These are phyloP conservation scores for Drosophila borborema DNA, from an alignment of 2,888 invertebrate species.

Conservation along the genomic window DNA sequence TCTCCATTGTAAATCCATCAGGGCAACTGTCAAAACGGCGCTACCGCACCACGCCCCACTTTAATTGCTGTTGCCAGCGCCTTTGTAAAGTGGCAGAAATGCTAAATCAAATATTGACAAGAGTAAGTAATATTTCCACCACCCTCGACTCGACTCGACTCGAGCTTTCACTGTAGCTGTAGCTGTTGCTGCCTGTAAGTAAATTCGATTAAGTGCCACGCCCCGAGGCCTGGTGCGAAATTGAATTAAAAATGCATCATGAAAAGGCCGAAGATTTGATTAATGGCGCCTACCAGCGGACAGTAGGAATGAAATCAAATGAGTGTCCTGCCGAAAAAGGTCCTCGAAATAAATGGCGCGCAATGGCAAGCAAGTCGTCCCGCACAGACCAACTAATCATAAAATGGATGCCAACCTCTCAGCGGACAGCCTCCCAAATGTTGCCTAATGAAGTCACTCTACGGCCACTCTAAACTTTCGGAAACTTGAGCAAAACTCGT, in stretches of 20 bases:
- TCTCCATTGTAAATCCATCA: constrained; percentile 64
- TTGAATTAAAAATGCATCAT: constrained; percentile 79
- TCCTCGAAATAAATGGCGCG: constrained; percentile 67
- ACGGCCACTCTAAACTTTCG: constrained; percentile 25
- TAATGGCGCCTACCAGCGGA: constrained; percentile 59
- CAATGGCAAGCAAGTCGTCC: constrained; percentile 18
- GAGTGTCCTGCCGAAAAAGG: constrained; percentile 55
- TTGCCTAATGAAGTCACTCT: constrained; percentile 50
- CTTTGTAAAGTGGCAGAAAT: constrained; percentile 67
- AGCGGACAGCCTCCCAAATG: constrained; percentile 14
- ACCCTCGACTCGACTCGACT: constrained; percentile 1
- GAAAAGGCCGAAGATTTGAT: constrained; percentile 75
- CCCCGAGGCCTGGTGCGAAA: constrained; percentile 61
- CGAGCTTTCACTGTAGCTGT: not conserved
- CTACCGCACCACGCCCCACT: constrained; percentile 16
- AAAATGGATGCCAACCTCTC: constrained; percentile 43
- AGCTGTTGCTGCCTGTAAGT: constrained; percentile 15
- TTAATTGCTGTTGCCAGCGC: constrained; percentile 70
- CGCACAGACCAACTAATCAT: constrained; percentile 63
- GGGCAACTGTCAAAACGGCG: constrained; percentile 52
- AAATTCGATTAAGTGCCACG: constrained; percentile 75
- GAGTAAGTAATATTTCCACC: constrained; percentile 68
- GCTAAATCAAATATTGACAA: constrained; percentile 78
- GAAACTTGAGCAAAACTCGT: constrained; percentile 29
- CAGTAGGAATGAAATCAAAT: constrained; percentile 36